Evolutionary conservation across 1,140 invertebrate genomes (phyloP).

Genomic region (Akabosia matsudoensis): DNA sequence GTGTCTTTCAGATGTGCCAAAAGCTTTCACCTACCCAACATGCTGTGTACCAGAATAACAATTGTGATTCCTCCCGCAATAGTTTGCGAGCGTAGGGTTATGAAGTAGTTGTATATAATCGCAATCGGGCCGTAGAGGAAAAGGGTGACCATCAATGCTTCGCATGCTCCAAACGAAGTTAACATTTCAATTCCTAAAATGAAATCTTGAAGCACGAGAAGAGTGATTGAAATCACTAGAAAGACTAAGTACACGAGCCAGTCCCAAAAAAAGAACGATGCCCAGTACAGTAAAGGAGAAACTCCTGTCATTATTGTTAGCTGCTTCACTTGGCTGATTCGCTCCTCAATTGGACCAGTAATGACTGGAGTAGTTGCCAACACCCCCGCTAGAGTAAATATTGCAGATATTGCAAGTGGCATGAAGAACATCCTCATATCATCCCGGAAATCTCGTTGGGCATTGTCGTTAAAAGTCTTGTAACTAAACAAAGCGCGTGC

Average conservation of each 20-base stretch:
- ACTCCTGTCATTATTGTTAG: slow-evolving; percentile 74
- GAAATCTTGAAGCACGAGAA: slow-evolving; percentile 38
- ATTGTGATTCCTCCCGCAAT: slow-evolving; percentile 36
- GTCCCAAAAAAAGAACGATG: slow-evolving; percentile 41
- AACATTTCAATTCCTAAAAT: slow-evolving; percentile 36
- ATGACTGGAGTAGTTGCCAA: slow-evolving; percentile 71
- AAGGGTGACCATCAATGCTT: too few species aligned
- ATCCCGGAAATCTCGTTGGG: too few species aligned
- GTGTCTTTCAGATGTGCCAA: too few species aligned
- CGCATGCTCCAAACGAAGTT: slow-evolving; percentile 35
- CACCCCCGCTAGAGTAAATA: too few species aligned
- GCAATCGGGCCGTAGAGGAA: slow-evolving; percentile 37
- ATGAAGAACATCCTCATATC: too few species aligned
- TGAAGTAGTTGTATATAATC: slow-evolving; percentile 40
- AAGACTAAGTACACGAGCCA: slow-evolving; percentile 32
- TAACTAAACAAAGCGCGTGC: too few species aligned
- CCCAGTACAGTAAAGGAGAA: slow-evolving; percentile 67
- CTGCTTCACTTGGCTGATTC: slow-evolving; percentile 60
- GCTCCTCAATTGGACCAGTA: slow-evolving; percentile 62
- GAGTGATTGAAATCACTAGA: slow-evolving; percentile 33
- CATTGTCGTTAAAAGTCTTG: too few species aligned
- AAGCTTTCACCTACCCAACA: too few species aligned
- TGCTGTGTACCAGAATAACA: slow-evolving; percentile 31
- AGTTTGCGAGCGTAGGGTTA: slow-evolving; percentile 30
- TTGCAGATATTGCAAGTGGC: too few species aligned